phyloP scores from a whole-genome alignment of 2,888 invertebrate genomes.

The Cataglyphis rosenhaueri region DNA sequence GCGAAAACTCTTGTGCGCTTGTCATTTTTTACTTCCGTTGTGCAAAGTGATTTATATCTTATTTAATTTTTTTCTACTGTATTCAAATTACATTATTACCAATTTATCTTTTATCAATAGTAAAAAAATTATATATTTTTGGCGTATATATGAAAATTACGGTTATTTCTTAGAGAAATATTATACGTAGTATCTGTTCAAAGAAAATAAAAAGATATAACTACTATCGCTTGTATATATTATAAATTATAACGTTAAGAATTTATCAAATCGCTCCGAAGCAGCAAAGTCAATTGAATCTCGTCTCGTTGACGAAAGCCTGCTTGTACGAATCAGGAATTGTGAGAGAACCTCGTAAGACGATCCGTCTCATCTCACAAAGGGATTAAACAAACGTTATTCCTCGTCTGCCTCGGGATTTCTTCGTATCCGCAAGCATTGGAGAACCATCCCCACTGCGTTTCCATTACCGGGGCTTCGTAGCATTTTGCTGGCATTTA shows the following conservation, averaged over 20 bases:
- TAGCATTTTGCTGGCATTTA: slow-evolving; percentile 83
- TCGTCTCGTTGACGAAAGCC: slow-evolving; percentile 27
- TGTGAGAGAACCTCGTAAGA: slow-evolving; percentile 26
- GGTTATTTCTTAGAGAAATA: not conserved
- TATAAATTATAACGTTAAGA: not conserved
- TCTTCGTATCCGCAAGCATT: slow-evolving; percentile 63
- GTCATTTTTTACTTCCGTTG: slow-evolving; percentile 53
- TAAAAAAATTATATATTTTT: not conserved
- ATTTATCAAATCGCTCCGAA: not conserved
- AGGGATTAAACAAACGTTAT: slow-evolving; percentile 56
- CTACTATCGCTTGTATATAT: not conserved
- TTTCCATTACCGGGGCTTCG: slow-evolving; percentile 67
- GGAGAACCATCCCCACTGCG: slow-evolving; percentile 55
- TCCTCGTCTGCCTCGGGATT: slow-evolving; percentile 86
- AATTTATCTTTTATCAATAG: slow-evolving; percentile 1
- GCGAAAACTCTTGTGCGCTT: slow-evolving; percentile 61
- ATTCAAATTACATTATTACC: slow-evolving; percentile 11
- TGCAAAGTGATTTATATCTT: slow-evolving; percentile 48
- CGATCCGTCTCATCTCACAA: slow-evolving; percentile 52
- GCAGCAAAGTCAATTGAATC: not conserved
- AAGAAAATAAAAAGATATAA: not conserved
- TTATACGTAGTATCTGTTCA: not conserved
- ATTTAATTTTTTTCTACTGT: slow-evolving; percentile 61
- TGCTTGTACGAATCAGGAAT: not conserved
- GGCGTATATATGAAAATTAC: not conserved